phyloP scores from a whole-genome alignment of 2,797 vertebrate species.

The Coluber constrictor region DNA sequence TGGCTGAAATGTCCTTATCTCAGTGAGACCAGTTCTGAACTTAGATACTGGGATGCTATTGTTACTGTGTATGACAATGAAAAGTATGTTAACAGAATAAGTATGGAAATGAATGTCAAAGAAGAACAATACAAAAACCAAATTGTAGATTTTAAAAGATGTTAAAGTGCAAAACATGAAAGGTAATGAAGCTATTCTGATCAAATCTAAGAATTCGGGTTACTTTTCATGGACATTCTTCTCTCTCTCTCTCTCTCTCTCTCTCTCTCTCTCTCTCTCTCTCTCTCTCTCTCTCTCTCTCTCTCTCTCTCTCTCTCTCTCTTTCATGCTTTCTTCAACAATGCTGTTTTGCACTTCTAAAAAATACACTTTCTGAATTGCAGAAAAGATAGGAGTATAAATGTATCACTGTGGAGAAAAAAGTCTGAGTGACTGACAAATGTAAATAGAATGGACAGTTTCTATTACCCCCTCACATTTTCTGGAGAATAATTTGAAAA shows the following conservation, averaged over 20 bases:
- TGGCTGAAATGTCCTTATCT: neutral
- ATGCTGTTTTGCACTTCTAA: conserved; percentile 41
- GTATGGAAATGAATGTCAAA: neutral
- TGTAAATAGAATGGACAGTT: conserved; percentile 81
- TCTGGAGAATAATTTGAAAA: conserved; percentile 79
- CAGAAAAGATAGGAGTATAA: conserved; percentile 47
- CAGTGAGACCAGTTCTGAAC: neutral
- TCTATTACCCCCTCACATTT: conserved; percentile 79
- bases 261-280: neutral
- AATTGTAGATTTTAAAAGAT: neutral
- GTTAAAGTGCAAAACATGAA: neutral
- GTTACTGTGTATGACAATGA: neutral
- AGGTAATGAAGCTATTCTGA: conserved; percentile 41
- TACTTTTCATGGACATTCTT: neutral
- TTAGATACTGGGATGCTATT: neutral
- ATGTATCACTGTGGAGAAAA: conserved; percentile 57
- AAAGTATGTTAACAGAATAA: neutral
- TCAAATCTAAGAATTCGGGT: neutral
- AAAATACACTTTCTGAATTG: conserved; percentile 3
- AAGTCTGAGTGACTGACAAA: conserved; percentile 67
- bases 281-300: conserved; percentile 23
- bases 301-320: neutral
- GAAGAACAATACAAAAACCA: neutral
- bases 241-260: neutral
- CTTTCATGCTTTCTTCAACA: conserved; percentile 17